Evolutionary conservation across 2,797 vertebrate genomes (phyloP).

Genomic region (Malurus splendens): DNA sequence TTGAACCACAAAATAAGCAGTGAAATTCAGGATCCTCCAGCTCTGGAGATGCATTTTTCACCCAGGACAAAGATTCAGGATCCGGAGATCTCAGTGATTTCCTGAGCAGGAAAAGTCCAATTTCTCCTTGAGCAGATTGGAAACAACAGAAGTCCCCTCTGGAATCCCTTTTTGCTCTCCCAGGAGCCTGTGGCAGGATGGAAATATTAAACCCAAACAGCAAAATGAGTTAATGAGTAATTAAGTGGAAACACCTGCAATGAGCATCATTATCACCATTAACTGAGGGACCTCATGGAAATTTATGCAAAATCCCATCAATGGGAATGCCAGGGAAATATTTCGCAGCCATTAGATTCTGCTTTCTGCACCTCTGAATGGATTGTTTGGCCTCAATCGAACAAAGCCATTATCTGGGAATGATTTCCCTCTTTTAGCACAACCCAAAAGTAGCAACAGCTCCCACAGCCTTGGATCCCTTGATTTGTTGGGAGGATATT

Average conservation of each 20-base stretch:
- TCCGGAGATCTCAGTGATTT: not conserved
- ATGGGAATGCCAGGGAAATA: not conserved
- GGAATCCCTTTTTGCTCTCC: not conserved
- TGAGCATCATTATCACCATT: not conserved
- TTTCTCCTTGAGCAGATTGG: not conserved
- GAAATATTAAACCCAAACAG: not conserved
- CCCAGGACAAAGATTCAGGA: not conserved
- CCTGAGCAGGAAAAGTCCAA: not conserved
- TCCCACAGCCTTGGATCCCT: not conserved
- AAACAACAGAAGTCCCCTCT: not conserved
- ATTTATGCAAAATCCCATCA: not conserved
- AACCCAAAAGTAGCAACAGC: not conserved
- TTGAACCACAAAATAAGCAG: not conserved
- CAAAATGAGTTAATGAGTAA: conserved; percentile 33
- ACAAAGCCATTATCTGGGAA: not conserved
- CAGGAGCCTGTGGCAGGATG: not conserved
- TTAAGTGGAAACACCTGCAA: conserved; percentile 49
- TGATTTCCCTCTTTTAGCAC: not conserved
- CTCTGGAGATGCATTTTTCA: not conserved
- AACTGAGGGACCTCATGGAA: not conserved
- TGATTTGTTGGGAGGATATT: not conserved
- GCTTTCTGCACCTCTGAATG: not conserved
- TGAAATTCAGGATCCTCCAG: too few relatives aligned
- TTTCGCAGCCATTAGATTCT: not conserved
- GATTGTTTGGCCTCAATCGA: not conserved